Base-by-base conservation (phyloP, 2,888 invertebrate genomes). In the Cataglyphis livida region DNA sequence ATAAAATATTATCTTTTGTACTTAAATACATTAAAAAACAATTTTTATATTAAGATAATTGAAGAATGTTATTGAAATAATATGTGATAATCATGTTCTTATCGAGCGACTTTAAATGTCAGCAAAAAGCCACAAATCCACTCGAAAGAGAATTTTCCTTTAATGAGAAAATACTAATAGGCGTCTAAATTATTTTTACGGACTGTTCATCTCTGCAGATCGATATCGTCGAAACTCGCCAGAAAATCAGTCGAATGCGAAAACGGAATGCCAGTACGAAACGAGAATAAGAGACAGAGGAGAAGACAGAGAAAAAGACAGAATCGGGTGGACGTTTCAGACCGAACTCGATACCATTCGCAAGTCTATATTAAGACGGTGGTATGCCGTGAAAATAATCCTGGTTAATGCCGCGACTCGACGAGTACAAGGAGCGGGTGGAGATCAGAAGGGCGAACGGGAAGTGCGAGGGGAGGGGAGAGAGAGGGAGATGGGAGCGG, bases 381-480 rank as follows among this genome's bases (percentile, higher is more conserved):
- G 91, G 92, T 91, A 91, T 91, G 94, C 92, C 92, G 91, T 93
- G 91, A 92, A 94, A 93, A 93, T 93, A 94, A 94, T 92, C 90
- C 87, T 86, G 89, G 90, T 90, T 89, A 82, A 84, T 84, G 76
- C 84, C 51, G 68, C 70, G 83, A 75, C 82, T 85, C 85, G 85
- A 73, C 88, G 66, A 76, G 44, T 51, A 28, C 64, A 66, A 71
- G 70, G 74, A 64, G 73, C 71, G 84, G 81, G 86, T 76, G 85
- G 84, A 66, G 84, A 75, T 64, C 83, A 83, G 83, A 83, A 78
- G 82, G 87, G 83, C 51, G 78, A 28, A 84, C 32, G 54, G 44
- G 57, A 85, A 84, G 89, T 87, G 86, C n/a, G 51, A n/a, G 51
- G n/a, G 48, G 48, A 51, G n/a, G 44, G 44, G 44, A 0, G 44